A percentile compares a stretch with the other conserved stretches of the same genome.
phyloP scores from a whole-genome alignment of 37 sponge, comb jelly and placozoan genomes.

The Cliona cf. orientalis region DNA sequence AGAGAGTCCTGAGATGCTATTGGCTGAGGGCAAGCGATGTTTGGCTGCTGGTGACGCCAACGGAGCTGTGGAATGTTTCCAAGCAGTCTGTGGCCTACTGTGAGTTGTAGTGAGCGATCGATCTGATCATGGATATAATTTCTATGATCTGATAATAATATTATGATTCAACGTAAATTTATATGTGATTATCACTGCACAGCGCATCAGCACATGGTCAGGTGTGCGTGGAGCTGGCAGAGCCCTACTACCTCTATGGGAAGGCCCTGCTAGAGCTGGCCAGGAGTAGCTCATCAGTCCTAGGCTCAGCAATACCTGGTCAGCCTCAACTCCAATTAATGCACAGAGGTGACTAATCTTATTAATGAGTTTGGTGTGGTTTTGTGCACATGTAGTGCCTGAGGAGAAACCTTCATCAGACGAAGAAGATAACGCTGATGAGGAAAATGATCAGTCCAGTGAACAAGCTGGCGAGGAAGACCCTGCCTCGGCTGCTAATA shows the following conservation, averaged over 20 bases:
- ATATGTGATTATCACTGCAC: too few relatives aligned
- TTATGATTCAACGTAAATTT: too few relatives aligned
- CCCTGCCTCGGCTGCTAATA: neutral
- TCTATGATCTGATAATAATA: too few relatives aligned
- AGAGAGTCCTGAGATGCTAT: conserved; percentile 20
- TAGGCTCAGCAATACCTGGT: conserved; percentile 72
- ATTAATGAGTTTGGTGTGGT: neutral
- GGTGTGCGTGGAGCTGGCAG: conserved; percentile 66
- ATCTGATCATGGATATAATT: too few relatives aligned
- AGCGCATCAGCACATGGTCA: conserved; percentile 54
- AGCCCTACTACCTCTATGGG: conserved; percentile 87
- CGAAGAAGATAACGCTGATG: neutral
- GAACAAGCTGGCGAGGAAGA: neutral
- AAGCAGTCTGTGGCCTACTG: conserved; percentile 53
- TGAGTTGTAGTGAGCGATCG: too few relatives aligned
- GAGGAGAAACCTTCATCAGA: neutral
- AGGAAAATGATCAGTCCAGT: neutral
- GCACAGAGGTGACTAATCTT: too few relatives aligned
- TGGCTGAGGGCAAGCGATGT: conserved; percentile 55
- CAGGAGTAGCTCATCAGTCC: conserved; percentile 33
- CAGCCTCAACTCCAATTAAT: too few relatives aligned
- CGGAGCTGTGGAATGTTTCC: conserved; percentile 47
- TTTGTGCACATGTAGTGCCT: conserved; percentile 2
- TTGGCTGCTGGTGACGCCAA: conserved; percentile 50
- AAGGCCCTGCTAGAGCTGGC: conserved; percentile 78